Percentiles rank a stretch among this genome's conserved stretches.
These are phyloP conservation scores for Sebastes cheni DNA, from an alignment of 2,797 vertebrate species.

Conservation along the genomic window DNA sequence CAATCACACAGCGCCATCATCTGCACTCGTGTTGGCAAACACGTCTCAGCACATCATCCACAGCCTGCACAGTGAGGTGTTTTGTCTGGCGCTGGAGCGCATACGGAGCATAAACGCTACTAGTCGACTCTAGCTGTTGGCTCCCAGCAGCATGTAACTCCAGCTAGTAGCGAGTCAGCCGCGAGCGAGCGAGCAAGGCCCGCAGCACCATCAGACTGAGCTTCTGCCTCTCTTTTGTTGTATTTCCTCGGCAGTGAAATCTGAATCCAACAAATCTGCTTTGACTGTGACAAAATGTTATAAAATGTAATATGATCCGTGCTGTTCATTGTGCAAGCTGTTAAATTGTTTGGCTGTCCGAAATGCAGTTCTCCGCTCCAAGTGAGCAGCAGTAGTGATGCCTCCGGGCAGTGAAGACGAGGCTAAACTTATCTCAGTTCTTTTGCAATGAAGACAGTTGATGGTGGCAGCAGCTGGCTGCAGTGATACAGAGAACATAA, in stretches of 20 bases:
- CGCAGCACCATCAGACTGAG: conserved; percentile 2
- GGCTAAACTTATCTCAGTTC: conserved; percentile 30
- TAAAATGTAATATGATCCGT: conserved; percentile 27
- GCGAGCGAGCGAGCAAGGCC: background rate
- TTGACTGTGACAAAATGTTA: conserved; percentile 37
- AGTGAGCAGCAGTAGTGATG: conserved; percentile 13
- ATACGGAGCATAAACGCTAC: conserved; percentile 7
- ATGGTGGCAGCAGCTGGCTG: conserved; percentile 24
- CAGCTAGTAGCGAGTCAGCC: background rate
- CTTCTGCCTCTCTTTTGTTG: conserved; percentile 17
- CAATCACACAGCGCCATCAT: background rate
- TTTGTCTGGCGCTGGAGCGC: conserved; percentile 10
- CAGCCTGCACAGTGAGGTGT: background rate
- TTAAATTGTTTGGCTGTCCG: conserved; percentile 23
- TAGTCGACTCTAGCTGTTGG: conserved; percentile 8
- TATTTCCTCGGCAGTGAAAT: conserved; percentile 5
- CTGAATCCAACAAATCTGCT: conserved; percentile 26
- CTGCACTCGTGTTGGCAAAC: conserved; percentile 20
- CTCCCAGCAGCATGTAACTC: conserved; percentile 9
- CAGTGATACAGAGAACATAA: conserved; percentile 2
- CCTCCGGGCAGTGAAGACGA: conserved; percentile 22
- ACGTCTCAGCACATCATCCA: conserved; percentile 4
- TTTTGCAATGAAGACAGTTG: conserved; percentile 18
- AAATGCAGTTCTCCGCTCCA: background rate
- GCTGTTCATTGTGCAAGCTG: conserved; percentile 18